These are phyloP conservation scores for Nebria brevicollis DNA, from an alignment of 2,888 invertebrate genomes.

Conservation along the genomic window DNA sequence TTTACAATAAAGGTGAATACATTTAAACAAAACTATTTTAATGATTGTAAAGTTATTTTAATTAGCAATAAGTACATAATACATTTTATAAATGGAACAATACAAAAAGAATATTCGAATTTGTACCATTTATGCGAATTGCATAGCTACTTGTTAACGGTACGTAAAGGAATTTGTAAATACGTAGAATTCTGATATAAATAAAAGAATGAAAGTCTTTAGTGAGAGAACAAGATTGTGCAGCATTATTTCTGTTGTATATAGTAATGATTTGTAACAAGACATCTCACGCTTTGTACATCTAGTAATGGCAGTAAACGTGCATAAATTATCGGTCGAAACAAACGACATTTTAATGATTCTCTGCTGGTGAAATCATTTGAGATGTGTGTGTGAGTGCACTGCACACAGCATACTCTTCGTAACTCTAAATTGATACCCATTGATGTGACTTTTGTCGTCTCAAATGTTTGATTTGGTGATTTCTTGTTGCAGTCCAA, in stretches of 20 bases:
- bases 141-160: no score
- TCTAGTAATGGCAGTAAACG: constrained; percentile 11
- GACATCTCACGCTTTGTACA: constrained; percentile 9
- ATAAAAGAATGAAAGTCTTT: background rate
- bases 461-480: constrained; percentile 2
- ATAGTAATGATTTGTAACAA: background rate
- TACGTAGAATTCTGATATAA: no score
- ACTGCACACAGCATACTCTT: background rate
- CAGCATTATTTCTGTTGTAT: background rate
- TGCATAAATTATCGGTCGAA: constrained; percentile 17
- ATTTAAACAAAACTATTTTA: no score
- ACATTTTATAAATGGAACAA: no score
- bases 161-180: no score
- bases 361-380: constrained; percentile 4
- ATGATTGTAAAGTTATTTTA: no score
- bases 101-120: no score
- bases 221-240: constrained; percentile 17
- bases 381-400: constrained; percentile 1
- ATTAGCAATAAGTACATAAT: no score
- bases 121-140: no score
- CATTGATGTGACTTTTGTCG: constrained; percentile 26
- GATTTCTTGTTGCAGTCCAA: constrained; percentile 74
- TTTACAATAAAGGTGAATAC: background rate
- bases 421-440: background rate
- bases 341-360: constrained; percentile 18